Conservation (phyloP, 1,140 invertebrate genomes). For the Drosophila erecta region DNA sequence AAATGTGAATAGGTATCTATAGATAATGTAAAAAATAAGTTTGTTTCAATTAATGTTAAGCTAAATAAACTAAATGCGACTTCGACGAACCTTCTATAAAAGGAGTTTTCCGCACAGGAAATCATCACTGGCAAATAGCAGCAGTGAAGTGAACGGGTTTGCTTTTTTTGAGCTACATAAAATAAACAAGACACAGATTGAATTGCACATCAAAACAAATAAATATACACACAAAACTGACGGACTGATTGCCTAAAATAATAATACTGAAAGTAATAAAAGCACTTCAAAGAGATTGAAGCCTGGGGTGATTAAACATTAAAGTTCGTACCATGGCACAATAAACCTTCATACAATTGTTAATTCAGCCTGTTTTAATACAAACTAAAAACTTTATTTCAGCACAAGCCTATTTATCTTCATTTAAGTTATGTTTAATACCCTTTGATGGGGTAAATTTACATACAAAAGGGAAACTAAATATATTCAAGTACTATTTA, state of each 20-base stretch:
- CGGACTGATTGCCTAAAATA: slow-evolving; percentile 32
- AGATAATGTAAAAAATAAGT: no score
- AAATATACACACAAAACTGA: slow-evolving; percentile 8
- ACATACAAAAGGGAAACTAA: no score
- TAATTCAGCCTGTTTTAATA: not conserved
- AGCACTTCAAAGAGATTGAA: slow-evolving; percentile 6
- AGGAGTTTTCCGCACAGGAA: not conserved
- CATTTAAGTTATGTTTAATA: not conserved
- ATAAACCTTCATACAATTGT: not conserved
- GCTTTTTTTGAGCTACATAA: slow-evolving; percentile 17
- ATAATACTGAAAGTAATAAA: slow-evolving; percentile 1
- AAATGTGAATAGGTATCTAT: not conserved
- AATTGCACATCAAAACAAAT: slow-evolving; percentile 30
- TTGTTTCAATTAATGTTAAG: not conserved
- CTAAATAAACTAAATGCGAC: not conserved
- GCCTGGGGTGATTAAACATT: not conserved
- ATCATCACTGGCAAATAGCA: not conserved
- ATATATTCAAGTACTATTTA: not conserved
- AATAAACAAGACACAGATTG: slow-evolving; percentile 36
- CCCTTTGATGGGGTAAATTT: not conserved
- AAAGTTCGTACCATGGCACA: not conserved
- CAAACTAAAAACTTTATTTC: slow-evolving; percentile 8
- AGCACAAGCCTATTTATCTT: not conserved
- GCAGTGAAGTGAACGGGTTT: not conserved
- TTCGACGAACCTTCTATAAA: not conserved